Evolutionary conservation across 2,797 vertebrate species (phyloP).

Genomic region (Capromys pilorides): DNA sequence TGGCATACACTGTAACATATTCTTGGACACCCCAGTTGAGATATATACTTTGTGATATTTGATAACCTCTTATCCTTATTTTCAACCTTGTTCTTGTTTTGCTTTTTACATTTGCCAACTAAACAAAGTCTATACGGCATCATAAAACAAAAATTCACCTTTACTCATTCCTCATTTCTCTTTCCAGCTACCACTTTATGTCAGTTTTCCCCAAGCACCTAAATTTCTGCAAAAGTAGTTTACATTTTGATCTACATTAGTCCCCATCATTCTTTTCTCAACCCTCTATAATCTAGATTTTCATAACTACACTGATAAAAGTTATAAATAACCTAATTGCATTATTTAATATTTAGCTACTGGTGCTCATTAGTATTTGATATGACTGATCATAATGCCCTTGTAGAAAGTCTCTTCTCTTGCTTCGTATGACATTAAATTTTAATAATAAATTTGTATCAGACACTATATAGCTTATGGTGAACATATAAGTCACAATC

Average conservation of each 20-base stretch:
- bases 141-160: background rate
- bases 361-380: background rate
- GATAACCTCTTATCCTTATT: background rate
- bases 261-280: background rate
- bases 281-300: background rate
- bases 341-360: background rate
- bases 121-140: background rate
- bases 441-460: slow-evolving; percentile 8
- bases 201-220: slow-evolving; percentile 25
- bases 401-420: background rate
- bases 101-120: background rate
- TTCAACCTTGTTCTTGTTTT: background rate
- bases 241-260: background rate
- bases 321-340: slow-evolving; percentile 19
- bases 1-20: background rate
- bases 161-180: background rate
- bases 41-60: background rate
- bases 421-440: background rate
- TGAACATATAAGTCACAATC: background rate
- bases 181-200: background rate
- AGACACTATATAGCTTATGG: background rate
- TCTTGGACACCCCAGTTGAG: background rate
- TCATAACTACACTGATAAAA: slow-evolving; percentile 48
- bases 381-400: background rate
- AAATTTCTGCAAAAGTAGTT: background rate